Evolutionary conservation across 2,797 vertebrate species (phyloP).

Genomic region (Eutrigla gurnardus): DNA sequence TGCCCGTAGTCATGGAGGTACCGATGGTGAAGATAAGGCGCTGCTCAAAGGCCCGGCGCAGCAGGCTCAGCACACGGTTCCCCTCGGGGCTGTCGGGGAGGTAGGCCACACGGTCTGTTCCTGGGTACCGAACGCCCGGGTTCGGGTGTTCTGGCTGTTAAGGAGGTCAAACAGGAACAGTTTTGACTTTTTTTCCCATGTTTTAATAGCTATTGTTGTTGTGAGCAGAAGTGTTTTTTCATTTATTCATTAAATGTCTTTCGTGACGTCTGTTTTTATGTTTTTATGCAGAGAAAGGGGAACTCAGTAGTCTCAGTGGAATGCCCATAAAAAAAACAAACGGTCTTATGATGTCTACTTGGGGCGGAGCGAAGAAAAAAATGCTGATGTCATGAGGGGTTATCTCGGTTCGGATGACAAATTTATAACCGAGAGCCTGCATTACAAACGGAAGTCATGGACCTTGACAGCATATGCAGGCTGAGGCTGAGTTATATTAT

Average conservation of each 20-base stretch:
- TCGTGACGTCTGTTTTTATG: neutral
- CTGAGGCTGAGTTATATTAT: neutral
- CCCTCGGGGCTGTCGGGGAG: conserved; percentile 96
- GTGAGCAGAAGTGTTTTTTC: neutral
- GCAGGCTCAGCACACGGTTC: conserved; percentile 92
- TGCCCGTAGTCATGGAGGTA: conserved; percentile 97
- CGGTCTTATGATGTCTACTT: neutral
- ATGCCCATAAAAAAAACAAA: neutral
- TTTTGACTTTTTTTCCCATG: neutral
- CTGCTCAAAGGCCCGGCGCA: conserved; percentile 94
- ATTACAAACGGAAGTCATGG: neutral
- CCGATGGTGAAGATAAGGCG: conserved; percentile 96
- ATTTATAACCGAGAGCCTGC: neutral
- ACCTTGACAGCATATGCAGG: neutral
- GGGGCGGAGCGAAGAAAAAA: neutral
- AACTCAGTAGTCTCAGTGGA: conserved; percentile 1
- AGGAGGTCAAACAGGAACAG: conserved; percentile 21
- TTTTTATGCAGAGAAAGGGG: neutral
- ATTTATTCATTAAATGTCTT: neutral
- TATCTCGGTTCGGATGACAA: neutral
- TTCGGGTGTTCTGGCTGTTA: conserved; percentile 92
- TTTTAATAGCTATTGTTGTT: neutral
- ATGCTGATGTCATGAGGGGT: neutral
- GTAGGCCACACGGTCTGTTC: conserved; percentile 94
- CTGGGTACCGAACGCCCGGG: conserved; percentile 93